Evolutionary conservation across 2,797 vertebrate genomes (phyloP).

Genomic region (Esox lucius): DNA sequence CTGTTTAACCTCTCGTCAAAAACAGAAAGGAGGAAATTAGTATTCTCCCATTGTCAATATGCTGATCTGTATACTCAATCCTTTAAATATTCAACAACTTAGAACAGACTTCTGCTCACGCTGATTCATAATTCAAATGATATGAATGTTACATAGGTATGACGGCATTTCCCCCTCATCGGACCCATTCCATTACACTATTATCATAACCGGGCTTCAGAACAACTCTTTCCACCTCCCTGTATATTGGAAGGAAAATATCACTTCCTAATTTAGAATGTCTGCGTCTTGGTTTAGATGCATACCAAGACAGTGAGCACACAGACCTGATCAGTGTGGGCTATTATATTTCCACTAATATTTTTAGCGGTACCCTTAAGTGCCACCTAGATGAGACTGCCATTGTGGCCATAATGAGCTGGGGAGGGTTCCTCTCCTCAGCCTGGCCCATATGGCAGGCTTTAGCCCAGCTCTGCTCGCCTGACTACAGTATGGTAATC

Average conservation of each 20-base stretch:
- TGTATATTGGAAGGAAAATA: conserved; percentile 34
- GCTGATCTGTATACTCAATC: conserved; percentile 79
- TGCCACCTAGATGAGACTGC: conserved; percentile 38
- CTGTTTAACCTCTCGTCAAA: conserved; percentile 81
- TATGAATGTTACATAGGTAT: conserved; percentile 82
- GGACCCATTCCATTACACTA: conserved; percentile 59
- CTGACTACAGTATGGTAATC: conserved; percentile 53
- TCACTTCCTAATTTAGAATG: conserved; percentile 48
- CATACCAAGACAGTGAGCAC: background rate
- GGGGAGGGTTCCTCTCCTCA: background rate
- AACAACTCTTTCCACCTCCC: conserved; percentile 63
- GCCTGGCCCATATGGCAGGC: conserved; percentile 36
- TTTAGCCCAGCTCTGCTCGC: conserved; percentile 50
- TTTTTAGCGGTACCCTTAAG: conserved; percentile 27
- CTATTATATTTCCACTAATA: background rate
- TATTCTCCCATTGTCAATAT: conserved; percentile 81
- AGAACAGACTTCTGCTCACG: conserved; percentile 71
- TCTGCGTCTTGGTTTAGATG: conserved; percentile 1
- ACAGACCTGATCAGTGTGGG: background rate
- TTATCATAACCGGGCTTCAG: conserved; percentile 64
- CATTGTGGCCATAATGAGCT: background rate
- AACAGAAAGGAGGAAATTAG: conserved; percentile 75
- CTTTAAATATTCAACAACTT: conserved; percentile 82
- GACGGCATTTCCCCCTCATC: conserved; percentile 59
- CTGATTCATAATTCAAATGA: conserved; percentile 84